Base-by-base conservation (phyloP, 2,797 vertebrate species). In the Cuniculus paca region DNA sequence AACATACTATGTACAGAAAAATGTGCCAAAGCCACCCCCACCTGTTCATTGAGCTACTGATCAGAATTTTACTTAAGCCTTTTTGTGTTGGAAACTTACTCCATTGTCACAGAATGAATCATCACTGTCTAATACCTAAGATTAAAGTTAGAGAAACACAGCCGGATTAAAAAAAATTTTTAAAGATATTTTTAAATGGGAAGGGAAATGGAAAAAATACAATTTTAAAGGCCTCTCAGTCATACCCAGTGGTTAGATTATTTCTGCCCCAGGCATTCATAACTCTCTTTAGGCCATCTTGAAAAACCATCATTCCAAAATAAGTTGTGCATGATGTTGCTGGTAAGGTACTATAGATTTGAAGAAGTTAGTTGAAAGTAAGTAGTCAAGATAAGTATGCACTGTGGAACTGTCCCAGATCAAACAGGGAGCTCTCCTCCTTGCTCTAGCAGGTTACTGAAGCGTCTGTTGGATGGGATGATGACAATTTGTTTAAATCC, bases 51-150 rank as follows among this genome's bases (percentile, higher is more conserved):
- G 84, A 97, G 94, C 75, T 16, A 0, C 65, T 0, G 34, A 48
- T 28, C 11, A 10, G 81, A 48, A 39, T 68, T 84, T n/a, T 60
- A 72, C 82, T 63, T 5, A 17, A 63, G 80, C 39, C 90, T 77
- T 52, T 14, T 50, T 75, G 90, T 92, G 58, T 60, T 60, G 75
- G 88, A 83, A 86, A 84, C 70, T 65, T 52, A 0, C 36, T 45
- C 3, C 65, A 22, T 1, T 68, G 70, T 91, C 92, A 68, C 10
- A 39, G 84, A 54, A 50, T 28, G 65, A 84, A n/a, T 78, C 84
- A 83, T 54, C 52, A 12, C 70, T 50, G 60, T 77, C 50, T 82
- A 14, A 72, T 16, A 6, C 0, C 48, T 52, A 61, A 39, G 54
- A 39, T 56, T 36, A 58, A 50, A 75, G 50, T 6, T 31, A 72